Evolutionary conservation across 2,888 invertebrate species (phyloP).

Genomic region (Tetranychus truncatus): DNA sequence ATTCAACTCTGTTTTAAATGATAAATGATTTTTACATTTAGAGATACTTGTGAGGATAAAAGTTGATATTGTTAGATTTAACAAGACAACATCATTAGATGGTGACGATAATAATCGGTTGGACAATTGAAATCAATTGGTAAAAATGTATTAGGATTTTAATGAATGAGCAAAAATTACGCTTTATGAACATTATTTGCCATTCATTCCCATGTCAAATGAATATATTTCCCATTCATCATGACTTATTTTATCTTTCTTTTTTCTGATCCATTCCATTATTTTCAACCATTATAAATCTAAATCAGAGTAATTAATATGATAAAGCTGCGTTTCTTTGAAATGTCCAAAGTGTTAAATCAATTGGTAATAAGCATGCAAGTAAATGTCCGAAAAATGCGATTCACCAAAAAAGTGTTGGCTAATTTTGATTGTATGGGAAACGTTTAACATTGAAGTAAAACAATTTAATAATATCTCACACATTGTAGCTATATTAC

Average conservation of each 20-base stretch:
- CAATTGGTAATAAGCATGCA: too few relatives aligned
- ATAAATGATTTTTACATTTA: too few relatives aligned
- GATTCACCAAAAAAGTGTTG: too few relatives aligned
- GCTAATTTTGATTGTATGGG: too few relatives aligned
- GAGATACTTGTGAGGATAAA: not conserved
- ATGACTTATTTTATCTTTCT: not conserved
- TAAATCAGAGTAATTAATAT: not conserved
- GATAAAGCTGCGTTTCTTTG: not conserved
- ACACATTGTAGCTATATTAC: too few relatives aligned
- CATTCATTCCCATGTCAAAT: not conserved
- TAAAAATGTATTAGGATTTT: not conserved
- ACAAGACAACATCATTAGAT: not conserved
- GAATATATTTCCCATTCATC: not conserved
- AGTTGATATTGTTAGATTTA: not conserved
- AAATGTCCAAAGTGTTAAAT: too few relatives aligned
- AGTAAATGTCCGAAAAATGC: too few relatives aligned
- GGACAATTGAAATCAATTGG: not conserved
- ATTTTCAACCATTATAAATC: not conserved
- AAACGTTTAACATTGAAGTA: too few relatives aligned
- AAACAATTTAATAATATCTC: too few relatives aligned
- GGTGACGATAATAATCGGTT: not conserved
- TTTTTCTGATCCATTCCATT: not conserved
- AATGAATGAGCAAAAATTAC: not conserved
- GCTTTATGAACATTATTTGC: not conserved
- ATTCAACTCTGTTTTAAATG: too few relatives aligned